Percentiles rank a stretch among this genome's conserved stretches.
phyloP scores from a whole-genome alignment of 2,888 invertebrate genomes.

The Drepana falcataria region DNA sequence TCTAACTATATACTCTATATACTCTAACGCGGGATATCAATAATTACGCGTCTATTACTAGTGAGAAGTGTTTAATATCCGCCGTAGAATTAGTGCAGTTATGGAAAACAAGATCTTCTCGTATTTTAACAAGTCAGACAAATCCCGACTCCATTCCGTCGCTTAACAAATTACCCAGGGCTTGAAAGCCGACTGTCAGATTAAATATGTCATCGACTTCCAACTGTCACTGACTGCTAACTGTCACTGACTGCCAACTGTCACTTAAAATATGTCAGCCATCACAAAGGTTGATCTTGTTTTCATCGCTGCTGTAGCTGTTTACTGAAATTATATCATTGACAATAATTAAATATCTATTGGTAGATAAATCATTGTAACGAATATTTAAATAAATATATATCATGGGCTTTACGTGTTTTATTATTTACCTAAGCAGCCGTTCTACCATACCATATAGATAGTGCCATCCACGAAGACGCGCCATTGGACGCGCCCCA shows the following conservation, averaged over 20 bases:
- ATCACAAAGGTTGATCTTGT: slow-evolving; percentile 6
- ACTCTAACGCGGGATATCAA: neutral
- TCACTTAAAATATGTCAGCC: neutral
- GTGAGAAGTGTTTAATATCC: slow-evolving; percentile 10
- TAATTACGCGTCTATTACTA: slow-evolving; percentile 4
- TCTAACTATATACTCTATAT: too few relatives aligned
- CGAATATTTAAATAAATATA: slow-evolving; percentile 52
- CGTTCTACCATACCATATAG: too few relatives aligned
- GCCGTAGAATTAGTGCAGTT: neutral
- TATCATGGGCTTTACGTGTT: slow-evolving; percentile 38
- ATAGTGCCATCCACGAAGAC: too few relatives aligned
- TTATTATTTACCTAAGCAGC: neutral
- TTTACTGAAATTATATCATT: slow-evolving; percentile 38
- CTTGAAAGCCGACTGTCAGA: too few relatives aligned
- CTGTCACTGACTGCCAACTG: neutral
- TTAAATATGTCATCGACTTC: too few relatives aligned
- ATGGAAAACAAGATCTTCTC: neutral
- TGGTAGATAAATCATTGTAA: slow-evolving; percentile 38
- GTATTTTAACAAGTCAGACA: too few relatives aligned
- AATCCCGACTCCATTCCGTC: too few relatives aligned
- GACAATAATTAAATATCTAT: slow-evolving; percentile 72
- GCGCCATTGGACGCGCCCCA: too few relatives aligned
- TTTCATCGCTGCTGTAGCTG: neutral
- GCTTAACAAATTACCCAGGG: too few relatives aligned
- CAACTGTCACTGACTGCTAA: too few relatives aligned